Base-by-base conservation (phyloP, 2,888 invertebrate species). In the Diplazon laetatorius region DNA sequence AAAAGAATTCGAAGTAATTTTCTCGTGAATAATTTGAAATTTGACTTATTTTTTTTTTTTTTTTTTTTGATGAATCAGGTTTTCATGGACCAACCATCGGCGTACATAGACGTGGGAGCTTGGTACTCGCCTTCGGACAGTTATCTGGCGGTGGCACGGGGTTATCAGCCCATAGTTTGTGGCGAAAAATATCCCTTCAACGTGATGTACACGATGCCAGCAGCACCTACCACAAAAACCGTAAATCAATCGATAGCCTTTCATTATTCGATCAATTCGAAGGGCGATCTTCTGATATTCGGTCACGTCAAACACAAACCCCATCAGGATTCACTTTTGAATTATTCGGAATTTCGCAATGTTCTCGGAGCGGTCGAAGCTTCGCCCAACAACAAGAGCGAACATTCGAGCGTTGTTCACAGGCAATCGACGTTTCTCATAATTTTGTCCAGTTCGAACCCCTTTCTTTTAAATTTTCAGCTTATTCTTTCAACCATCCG, bases 171-270 rank as follows among this genome's bases (percentile, higher is more conserved):
- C 1, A 87, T 90, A 12, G 82, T 88, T 10, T 90, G 90, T 75
- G 89, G 90, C 1, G 90, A 90, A 76, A 90, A 89, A 35, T 90
- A 90, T 73, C 89, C 90, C 0, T 90, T 90, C 82, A 90, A 89
- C 78, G 89, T 90, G 0, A 90, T 90, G 90, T 90, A 90, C 74
- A 90, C 90, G 5, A 86, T 87, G 25, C 85, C 87, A 4, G 44
- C 87, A 4, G 44, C 80, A 3, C 71, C 63, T 16, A 57, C 63
- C 14, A 55, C 59, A 14, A 71, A 55, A 3, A 14, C 48, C 22
- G 59, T 68, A 20, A 82, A 86, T 4, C 86, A 87, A 25, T 83
- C 90, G 2, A 85, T 90, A 14, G 86, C 87, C 8, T 90, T 90
- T 46, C 87, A 89, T 62, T 90, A 90, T 46, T 89, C 90, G 1